Percentiles rank a stretch among this genome's conserved stretches.
Evolutionary conservation across 2,113 vertebrate genomes (phyloP).

Genomic region (Sturnira hondurensis): DNA sequence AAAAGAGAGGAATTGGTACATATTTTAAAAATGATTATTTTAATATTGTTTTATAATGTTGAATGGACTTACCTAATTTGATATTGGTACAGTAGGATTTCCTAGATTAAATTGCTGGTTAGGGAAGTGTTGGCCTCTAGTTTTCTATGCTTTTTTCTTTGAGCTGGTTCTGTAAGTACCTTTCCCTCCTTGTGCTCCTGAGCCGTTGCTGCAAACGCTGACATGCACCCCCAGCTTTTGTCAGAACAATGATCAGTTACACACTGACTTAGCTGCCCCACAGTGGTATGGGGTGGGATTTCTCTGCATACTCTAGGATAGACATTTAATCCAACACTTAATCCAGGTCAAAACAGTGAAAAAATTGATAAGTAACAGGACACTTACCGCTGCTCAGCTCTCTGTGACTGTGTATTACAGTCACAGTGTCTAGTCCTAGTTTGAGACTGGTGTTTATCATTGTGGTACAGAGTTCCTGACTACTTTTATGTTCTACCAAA

Average conservation of each 20-base stretch:
- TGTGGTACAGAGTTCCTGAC: conserved; percentile 25
- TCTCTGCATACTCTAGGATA: not conserved
- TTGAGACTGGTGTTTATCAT: conserved; percentile 1
- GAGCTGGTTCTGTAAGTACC: not conserved
- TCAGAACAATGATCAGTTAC: not conserved
- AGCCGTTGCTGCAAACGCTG: not conserved
- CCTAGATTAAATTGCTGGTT: not conserved
- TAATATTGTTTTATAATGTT: not conserved
- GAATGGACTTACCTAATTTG: not conserved
- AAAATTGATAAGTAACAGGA: not conserved
- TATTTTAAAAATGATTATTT: conserved; percentile 17
- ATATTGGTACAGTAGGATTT: not conserved
- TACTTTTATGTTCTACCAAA: conserved; percentile 33
- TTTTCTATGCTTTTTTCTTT: conserved; percentile 2
- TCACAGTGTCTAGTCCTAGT: not conserved
- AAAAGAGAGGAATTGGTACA: not conserved
- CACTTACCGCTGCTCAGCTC: not conserved
- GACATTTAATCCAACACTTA: not conserved
- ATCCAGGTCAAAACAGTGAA: conserved; percentile 26
- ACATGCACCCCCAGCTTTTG: not conserved
- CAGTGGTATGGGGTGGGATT: not conserved
- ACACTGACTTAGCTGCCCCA: not conserved
- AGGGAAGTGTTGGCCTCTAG: not conserved
- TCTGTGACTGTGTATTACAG: not conserved
- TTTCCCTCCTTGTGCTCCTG: not conserved